These are phyloP conservation scores for Circaetus gallicus DNA, from an alignment of 2,113 vertebrate genomes.

Conservation along the genomic window DNA sequence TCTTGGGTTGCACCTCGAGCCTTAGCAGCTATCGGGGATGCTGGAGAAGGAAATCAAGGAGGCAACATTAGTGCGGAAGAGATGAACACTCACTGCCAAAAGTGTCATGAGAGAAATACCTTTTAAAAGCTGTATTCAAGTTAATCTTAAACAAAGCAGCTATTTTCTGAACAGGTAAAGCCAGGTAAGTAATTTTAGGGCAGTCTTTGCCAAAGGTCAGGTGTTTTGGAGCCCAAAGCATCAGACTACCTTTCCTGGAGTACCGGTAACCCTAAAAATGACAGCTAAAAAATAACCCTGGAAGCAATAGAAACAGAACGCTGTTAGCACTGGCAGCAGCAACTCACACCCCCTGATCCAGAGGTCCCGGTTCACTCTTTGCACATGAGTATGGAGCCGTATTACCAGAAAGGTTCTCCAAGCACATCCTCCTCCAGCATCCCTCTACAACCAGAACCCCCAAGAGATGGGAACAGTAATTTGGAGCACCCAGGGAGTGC, in stretches of 20 bases:
- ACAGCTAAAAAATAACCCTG: not conserved
- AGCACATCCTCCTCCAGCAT: not conserved
- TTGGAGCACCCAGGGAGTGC: not conserved
- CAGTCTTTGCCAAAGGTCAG: not conserved
- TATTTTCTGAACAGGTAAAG: not conserved
- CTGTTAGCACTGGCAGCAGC: not conserved
- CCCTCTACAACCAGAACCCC: not conserved
- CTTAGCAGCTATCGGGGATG: not conserved
- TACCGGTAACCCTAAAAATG: not conserved
- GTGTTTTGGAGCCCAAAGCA: not conserved
- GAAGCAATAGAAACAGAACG: not conserved
- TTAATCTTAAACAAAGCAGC: not conserved
- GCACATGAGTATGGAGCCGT: accelerated
- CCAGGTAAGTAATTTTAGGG: not conserved
- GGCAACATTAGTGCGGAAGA: not conserved
- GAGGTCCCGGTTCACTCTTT: not conserved
- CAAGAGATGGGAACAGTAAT: not conserved
- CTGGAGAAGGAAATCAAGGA: not conserved
- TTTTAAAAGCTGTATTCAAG: not conserved
- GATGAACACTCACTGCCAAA: not conserved
- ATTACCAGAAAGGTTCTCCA: not conserved
- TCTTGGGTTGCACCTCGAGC: not conserved
- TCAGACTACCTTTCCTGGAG: not conserved
- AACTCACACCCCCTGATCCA: not conserved
- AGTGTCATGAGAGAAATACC: not conserved